Conservation (phyloP, 2,797 vertebrate species). For the Orientallactaga sibirica region DNA sequence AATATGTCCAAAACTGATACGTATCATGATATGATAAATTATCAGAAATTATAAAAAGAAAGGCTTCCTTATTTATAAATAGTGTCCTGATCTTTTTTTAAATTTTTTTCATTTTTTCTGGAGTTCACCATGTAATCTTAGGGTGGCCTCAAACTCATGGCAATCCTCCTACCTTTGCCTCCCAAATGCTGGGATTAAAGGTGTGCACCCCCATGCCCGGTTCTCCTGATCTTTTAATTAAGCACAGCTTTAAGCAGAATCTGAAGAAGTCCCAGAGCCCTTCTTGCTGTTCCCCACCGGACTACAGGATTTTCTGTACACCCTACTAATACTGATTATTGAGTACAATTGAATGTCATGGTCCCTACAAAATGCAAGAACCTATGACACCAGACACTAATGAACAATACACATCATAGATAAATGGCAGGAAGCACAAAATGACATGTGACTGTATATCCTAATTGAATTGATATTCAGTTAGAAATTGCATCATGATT, state of each 20-base stretch:
- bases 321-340: background rate
- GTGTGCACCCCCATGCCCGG: too few species aligned
- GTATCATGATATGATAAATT: background rate
- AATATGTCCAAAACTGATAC: too few species aligned
- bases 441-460: background rate
- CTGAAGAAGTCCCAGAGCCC: background rate
- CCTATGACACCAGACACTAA: background rate
- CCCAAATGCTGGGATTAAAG: too few species aligned
- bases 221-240: background rate
- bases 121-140: too few species aligned
- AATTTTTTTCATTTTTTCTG: too few species aligned
- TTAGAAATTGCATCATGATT: background rate
- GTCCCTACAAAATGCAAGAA: background rate
- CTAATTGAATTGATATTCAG: background rate
- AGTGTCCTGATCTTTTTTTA: background rate
- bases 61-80: constrained; percentile 37
- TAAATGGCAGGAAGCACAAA: background rate
- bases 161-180: too few species aligned
- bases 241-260: background rate
- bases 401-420: background rate
- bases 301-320: background rate
- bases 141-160: too few species aligned
- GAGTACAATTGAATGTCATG: background rate
- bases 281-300: background rate
- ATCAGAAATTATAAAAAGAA: constrained; percentile 1